A percentile compares a stretch with the other conserved stretches of the same genome.
Evolutionary conservation across 2,113 vertebrate species (phyloP).

Genomic region (Apodemus sylvaticus): DNA sequence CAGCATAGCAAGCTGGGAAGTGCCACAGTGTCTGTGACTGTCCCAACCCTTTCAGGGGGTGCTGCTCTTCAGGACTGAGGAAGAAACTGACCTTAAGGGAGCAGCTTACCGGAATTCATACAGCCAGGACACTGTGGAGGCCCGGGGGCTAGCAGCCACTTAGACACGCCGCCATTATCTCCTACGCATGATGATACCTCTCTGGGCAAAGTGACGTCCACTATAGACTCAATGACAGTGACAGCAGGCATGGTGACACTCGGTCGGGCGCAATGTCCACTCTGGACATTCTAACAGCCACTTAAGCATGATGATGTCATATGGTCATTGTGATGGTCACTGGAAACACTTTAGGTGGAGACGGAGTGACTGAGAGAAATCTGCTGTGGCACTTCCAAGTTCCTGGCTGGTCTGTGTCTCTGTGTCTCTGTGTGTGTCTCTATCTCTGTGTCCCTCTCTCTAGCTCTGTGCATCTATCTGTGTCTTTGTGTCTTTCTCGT

Average conservation of each 20-base stretch:
- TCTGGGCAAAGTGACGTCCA: neutral
- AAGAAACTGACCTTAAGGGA: neutral
- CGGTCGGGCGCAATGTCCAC: neutral
- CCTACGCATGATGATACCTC: rapidly evolving
- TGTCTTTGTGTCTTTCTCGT: too few relatives aligned
- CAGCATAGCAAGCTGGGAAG: neutral
- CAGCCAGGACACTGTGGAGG: neutral
- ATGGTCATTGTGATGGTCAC: neutral
- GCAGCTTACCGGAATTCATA: rapidly evolving
- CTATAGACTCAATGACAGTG: neutral
- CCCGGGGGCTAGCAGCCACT: neutral
- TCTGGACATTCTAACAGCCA: neutral
- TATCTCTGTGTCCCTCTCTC: neutral
- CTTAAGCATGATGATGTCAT: neutral
- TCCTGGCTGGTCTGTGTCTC: neutral
- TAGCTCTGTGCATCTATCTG: too few relatives aligned
- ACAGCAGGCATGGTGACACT: neutral
- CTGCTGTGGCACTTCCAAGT: too few relatives aligned
- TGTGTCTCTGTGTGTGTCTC: neutral
- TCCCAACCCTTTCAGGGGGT: neutral
- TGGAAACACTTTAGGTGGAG: neutral
- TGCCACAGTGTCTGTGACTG: neutral
- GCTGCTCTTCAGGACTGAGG: neutral
- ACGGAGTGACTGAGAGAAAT: neutral
- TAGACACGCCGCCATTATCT: neutral